Conservation (phyloP, 2,797 vertebrate species). For the Synanceia verrucosa region DNA sequence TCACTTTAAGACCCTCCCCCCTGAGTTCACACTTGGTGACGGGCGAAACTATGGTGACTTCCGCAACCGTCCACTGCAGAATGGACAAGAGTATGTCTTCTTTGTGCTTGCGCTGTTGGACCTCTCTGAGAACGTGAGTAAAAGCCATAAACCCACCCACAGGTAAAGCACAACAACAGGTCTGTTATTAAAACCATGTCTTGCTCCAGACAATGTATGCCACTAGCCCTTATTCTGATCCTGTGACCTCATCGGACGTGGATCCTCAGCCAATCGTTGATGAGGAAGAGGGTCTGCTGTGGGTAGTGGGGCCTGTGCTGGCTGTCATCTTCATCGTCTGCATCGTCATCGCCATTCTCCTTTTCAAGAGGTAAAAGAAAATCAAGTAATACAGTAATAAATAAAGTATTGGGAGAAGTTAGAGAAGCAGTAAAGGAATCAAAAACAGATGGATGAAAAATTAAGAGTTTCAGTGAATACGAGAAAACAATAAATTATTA, state of each 20-base stretch:
- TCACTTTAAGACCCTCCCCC: slow-evolving; percentile 94
- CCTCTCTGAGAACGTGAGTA: slow-evolving; percentile 95
- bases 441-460: background rate
- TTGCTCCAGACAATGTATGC: slow-evolving; percentile 91
- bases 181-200: background rate
- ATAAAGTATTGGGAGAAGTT: background rate
- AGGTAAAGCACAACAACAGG: no score
- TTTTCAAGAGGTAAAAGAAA: slow-evolving; percentile 99
- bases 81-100: slow-evolving; percentile 97
- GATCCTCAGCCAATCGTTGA: slow-evolving; percentile 97
- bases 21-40: slow-evolving; percentile 95
- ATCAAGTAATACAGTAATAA: no score
- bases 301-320: slow-evolving; percentile 98
- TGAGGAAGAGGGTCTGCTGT: slow-evolving; percentile 97
- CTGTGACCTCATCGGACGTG: slow-evolving; percentile 93
- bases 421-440: background rate
- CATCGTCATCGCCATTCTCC: slow-evolving; percentile 98
- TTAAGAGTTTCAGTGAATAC: background rate
- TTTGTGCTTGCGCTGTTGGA: slow-evolving; percentile 96
- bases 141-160: background rate
- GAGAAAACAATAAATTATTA: background rate
- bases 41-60: slow-evolving; percentile 93
- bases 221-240: slow-evolving; percentile 96
- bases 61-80: slow-evolving; percentile 93
- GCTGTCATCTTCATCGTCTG: slow-evolving; percentile 99